A percentile compares a stretch with the other conserved stretches of the same genome.
Conservation (phyloP, 2,888 invertebrate genomes). For the Trachelus tabidus region DNA sequence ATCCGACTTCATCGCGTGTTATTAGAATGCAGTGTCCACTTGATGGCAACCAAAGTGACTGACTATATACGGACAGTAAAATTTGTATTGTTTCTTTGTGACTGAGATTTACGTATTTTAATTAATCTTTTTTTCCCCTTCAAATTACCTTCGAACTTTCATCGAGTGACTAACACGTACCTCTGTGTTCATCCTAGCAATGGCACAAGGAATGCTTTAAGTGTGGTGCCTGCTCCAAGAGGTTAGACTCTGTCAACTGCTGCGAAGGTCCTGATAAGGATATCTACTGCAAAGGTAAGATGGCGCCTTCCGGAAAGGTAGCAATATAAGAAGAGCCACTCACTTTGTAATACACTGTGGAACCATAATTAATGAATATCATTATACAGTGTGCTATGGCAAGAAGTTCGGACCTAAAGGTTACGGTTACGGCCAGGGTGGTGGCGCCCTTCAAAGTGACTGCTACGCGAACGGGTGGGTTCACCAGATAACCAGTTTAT, state of each 20-base stretch:
- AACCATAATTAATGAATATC: slow-evolving; percentile 52
- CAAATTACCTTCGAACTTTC: slow-evolving; percentile 24
- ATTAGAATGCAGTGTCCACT: not conserved
- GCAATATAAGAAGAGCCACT: slow-evolving; percentile 7
- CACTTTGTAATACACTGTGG: not conserved
- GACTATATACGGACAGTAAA: not conserved
- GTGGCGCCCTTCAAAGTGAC: slow-evolving; percentile 92
- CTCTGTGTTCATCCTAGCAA: slow-evolving; percentile 72
- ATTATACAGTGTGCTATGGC: slow-evolving; percentile 87
- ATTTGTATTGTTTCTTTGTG: not conserved
- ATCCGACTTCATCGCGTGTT: not conserved
- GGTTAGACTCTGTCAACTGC: slow-evolving; percentile 90
- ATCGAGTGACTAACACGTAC: slow-evolving; percentile 51
- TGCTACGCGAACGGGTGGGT: slow-evolving; percentile 85
- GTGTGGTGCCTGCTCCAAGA: slow-evolving; percentile 87
- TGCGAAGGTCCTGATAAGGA: slow-evolving; percentile 95
- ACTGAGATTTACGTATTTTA: slow-evolving; percentile 28
- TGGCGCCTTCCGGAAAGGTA: slow-evolving; percentile 18
- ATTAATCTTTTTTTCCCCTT: slow-evolving; percentile 16
- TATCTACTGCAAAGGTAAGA: slow-evolving; percentile 94
- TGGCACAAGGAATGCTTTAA: slow-evolving; percentile 96
- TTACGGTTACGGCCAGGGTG: slow-evolving; percentile 97
- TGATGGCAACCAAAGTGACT: not conserved
- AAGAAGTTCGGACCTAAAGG: slow-evolving; percentile 98
- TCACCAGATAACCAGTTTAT: slow-evolving; percentile 61